phyloP scores from a whole-genome alignment of 2,888 invertebrate species.

The Chrysopilus asiliformis region DNA sequence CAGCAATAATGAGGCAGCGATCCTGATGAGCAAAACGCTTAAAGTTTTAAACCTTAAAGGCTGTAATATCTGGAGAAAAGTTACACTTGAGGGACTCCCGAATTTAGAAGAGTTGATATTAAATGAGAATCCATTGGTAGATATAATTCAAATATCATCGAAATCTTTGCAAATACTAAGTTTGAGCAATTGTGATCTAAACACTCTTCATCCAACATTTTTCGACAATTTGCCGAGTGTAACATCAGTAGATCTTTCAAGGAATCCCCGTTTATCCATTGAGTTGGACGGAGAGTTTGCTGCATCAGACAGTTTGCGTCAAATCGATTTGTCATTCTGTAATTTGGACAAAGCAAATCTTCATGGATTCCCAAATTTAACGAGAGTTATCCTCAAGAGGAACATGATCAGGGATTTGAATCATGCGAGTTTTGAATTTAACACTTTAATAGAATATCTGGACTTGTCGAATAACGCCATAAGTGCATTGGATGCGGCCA shows the following conservation, averaged over 20 bases:
- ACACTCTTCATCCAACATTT: slow-evolving; percentile 39
- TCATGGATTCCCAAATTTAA: slow-evolving; percentile 47
- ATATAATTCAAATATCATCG: slow-evolving; percentile 39
- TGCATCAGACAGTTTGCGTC: slow-evolving; percentile 40
- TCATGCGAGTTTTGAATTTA: slow-evolving; percentile 44
- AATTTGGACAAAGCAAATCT: slow-evolving; percentile 46
- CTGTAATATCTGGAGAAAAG: slow-evolving; percentile 53
- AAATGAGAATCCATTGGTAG: slow-evolving; percentile 40
- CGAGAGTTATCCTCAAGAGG: slow-evolving; percentile 43
- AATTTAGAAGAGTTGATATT: slow-evolving; percentile 42
- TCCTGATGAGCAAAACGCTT: slow-evolving; percentile 45
- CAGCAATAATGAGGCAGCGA: slow-evolving; percentile 37
- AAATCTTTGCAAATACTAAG: slow-evolving; percentile 41
- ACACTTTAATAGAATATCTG: slow-evolving; percentile 44
- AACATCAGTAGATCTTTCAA: slow-evolving; percentile 44
- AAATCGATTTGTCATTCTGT: slow-evolving; percentile 48
- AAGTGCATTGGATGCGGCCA: slow-evolving; percentile 42
- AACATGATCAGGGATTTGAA: slow-evolving; percentile 44
- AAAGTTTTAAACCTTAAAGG: slow-evolving; percentile 45
- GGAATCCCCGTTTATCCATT: slow-evolving; percentile 44
- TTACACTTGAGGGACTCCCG: slow-evolving; percentile 37
- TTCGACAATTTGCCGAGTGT: slow-evolving; percentile 45
- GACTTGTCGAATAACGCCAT: slow-evolving; percentile 56
- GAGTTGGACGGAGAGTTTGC: slow-evolving; percentile 29
- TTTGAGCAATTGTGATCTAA: slow-evolving; percentile 44